Evolutionary conservation across 2,888 invertebrate genomes (phyloP).

Genomic region (Gasteruption jaculator): DNA sequence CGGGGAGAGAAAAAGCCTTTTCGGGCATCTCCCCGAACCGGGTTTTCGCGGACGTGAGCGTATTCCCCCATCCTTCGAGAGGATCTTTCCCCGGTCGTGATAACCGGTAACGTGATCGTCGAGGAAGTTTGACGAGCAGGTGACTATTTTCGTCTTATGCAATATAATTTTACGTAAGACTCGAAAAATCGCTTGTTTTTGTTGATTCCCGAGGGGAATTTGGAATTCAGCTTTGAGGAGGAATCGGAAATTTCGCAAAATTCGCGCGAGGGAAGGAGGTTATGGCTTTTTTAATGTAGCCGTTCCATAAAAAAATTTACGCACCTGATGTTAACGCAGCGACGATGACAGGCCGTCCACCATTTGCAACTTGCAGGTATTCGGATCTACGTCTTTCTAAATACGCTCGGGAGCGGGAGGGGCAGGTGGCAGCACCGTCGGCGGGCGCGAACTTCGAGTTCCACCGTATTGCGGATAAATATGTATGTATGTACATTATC

Average conservation of each 20-base stretch:
- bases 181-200: constrained; percentile 9
- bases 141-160: constrained; percentile 39
- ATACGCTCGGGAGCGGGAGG: constrained; percentile 13
- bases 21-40: no score
- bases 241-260: background rate
- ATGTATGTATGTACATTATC: no score
- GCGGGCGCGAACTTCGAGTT: no score
- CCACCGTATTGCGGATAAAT: no score
- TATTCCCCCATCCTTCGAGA: no score
- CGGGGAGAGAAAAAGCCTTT: no score
- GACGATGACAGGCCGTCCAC: constrained; percentile 47
- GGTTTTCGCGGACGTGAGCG: no score
- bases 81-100: no score
- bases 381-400: constrained; percentile 27
- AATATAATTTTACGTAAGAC: constrained; percentile 45
- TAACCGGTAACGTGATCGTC: no score
- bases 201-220: background rate
- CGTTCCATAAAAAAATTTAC: constrained; percentile 15
- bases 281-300: background rate
- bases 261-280: background rate
- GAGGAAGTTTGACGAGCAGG: constrained; percentile 26
- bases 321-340: constrained; percentile 48
- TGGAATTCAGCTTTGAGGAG: background rate
- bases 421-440: no score
- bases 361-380: constrained; percentile 45